phyloP scores from a whole-genome alignment of 1,140 invertebrate genomes.

The Conopomorpha cramerella region DNA sequence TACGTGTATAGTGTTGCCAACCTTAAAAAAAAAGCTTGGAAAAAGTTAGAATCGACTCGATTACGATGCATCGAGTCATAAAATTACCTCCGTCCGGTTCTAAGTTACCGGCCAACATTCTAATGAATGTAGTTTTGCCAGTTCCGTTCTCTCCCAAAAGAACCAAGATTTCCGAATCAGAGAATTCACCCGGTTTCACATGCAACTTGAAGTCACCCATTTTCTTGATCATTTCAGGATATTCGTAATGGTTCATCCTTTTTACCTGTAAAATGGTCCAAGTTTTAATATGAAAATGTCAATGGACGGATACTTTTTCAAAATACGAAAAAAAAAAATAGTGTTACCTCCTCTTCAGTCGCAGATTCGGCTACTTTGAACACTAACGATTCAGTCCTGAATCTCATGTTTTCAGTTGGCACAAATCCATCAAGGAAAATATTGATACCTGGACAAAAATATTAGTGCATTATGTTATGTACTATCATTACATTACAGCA shows the following conservation, averaged over 20 bases:
- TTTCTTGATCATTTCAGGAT: slow-evolving; percentile 85
- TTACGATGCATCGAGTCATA: not conserved
- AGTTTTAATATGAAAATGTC: no score
- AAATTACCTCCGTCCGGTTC: slow-evolving; percentile 81
- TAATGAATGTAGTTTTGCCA: slow-evolving; percentile 98
- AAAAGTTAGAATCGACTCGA: not conserved
- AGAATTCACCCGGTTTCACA: slow-evolving; percentile 92
- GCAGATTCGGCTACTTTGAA: slow-evolving; percentile 99
- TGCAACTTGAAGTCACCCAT: slow-evolving; percentile 84
- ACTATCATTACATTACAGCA: not conserved
- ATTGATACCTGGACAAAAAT: slow-evolving; percentile 80
- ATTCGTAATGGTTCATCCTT: slow-evolving; percentile 94
- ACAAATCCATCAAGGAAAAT: slow-evolving; percentile 99
- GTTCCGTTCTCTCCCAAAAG: slow-evolving; percentile 99
- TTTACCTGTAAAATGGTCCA: slow-evolving; percentile 73
- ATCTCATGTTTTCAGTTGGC: slow-evolving; percentile 98
- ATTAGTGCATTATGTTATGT: not conserved
- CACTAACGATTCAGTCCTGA: slow-evolving; percentile 93
- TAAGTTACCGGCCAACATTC: slow-evolving; percentile 96
- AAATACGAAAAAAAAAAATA: no score
- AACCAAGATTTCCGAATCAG: slow-evolving; percentile 99
- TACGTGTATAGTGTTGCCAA: slow-evolving; percentile 35
- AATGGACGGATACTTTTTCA: no score
- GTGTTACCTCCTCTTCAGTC: slow-evolving; percentile 91
- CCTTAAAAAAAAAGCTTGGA: not conserved